A percentile compares a stretch with the other conserved stretches of the same genome.
Evolutionary conservation across 2,797 vertebrate species (phyloP).

Genomic region (Ctenopoma multispine): DNA sequence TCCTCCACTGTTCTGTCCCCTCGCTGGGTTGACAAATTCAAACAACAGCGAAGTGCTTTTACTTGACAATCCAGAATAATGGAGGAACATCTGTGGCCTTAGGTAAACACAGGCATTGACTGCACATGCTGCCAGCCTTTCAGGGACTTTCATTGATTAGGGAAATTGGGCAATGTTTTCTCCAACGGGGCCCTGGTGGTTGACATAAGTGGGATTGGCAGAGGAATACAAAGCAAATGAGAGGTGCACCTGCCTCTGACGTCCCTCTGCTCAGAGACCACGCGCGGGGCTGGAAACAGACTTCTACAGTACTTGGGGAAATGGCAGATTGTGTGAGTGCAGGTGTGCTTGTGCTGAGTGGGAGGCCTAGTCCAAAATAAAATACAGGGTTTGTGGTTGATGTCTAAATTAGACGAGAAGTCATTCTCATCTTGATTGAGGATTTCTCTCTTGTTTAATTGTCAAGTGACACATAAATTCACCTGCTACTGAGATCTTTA

Average conservation of each 20-base stretch:
- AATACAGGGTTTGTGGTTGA: conserved; percentile 26
- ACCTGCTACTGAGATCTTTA: conserved; percentile 9
- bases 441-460: conserved; percentile 39
- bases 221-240: conserved; percentile 68
- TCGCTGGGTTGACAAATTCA: conserved; percentile 44
- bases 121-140: conserved; percentile 45
- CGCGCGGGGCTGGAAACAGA: conserved; percentile 22
- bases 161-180: conserved; percentile 74
- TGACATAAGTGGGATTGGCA: conserved; percentile 70
- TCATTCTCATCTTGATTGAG: conserved; percentile 30
- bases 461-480: conserved; percentile 36
- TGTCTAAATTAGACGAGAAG: conserved; percentile 37
- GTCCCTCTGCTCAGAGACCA: conserved; percentile 33
- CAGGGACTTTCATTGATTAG: conserved; percentile 73
- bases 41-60: conserved; percentile 53
- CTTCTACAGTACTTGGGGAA: conserved; percentile 15
- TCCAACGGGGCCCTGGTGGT: conserved; percentile 67
- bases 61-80: conserved; percentile 70
- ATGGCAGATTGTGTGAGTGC: conserved; percentile 35
- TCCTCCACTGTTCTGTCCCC: conserved; percentile 4
- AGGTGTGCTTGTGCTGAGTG: conserved; percentile 44
- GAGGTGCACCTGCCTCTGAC: conserved; percentile 64
- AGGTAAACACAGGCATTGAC: conserved; percentile 63
- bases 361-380: conserved; percentile 22
- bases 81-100: conserved; percentile 68